A percentile compares a stretch with the other conserved stretches of the same genome.
Evolutionary conservation across 2,113 vertebrate genomes (phyloP).

Genomic region (Lucifuga dentata): DNA sequence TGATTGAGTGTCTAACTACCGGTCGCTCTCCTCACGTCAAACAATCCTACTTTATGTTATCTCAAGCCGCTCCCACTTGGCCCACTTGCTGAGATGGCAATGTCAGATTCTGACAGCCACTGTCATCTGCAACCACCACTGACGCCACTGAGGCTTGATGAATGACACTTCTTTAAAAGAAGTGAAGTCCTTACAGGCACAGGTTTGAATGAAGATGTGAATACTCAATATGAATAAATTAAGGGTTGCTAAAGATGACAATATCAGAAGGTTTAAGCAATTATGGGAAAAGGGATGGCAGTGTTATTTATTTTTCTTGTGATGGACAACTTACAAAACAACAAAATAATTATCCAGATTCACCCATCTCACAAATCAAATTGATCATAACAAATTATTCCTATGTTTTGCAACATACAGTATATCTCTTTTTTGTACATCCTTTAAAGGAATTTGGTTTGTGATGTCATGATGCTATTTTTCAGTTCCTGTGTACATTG

Average conservation of each 20-base stretch:
- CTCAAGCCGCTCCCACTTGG: constrained; percentile 72
- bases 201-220: constrained; percentile 58
- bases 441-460: constrained; percentile 25
- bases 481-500: constrained; percentile 25
- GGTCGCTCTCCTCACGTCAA: constrained; percentile 72
- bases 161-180: constrained; percentile 72
- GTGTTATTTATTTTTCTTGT: no score
- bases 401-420: constrained; percentile 3
- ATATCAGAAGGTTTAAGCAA: no score
- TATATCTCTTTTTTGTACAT: constrained; percentile 13
- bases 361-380: no score
- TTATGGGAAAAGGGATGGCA: no score
- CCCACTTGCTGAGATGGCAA: constrained; percentile 63
- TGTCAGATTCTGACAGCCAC: constrained; percentile 76
- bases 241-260: no score
- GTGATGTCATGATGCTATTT: constrained; percentile 15
- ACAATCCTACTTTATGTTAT: constrained; percentile 73
- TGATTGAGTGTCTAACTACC: constrained; percentile 80
- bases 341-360: no score
- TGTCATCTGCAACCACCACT: constrained; percentile 70
- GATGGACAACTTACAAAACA: constrained; percentile 1
- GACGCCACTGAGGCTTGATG: constrained; percentile 64
- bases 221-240: background rate
- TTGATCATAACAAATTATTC: no score
- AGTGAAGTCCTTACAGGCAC: constrained; percentile 37